Evolutionary conservation across 2,797 vertebrate genomes (phyloP), one percentile per base, ranked within the genome.

Genomic region (Enteromius unitaeniatus): DNA sequence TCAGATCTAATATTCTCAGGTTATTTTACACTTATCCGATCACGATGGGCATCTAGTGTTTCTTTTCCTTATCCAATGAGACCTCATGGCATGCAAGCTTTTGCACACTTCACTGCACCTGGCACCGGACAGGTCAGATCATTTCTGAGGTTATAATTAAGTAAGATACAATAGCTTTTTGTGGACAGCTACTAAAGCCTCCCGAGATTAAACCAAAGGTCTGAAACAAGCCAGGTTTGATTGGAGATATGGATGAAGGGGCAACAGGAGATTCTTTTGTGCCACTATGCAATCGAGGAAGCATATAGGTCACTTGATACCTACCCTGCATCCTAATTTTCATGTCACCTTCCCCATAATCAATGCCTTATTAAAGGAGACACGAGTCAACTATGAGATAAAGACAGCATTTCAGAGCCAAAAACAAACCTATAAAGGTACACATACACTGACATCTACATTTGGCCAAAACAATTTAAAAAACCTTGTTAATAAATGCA

Each of bases 81-180:
- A 92, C 87, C 86, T 87, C 79, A 87, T 86, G 89, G 88, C 90
- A 92, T 90, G 93, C 85, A 78, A 84, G 75, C 47, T 91, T 89
- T 31, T 82, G 91, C 89, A 92, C 91, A 90, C 90, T 88, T 91
- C 88, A 89, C 92, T 91, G 94, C 93, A 93, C 91, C 92, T 94
- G 92, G 93, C 93, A 91, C 47, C 40, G 47, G 86, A 84, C 72
- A 86, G 76, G 89, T 90, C 85, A 88, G 93, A 89, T 89, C 87
- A 87, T 88, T 87, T 88, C 90, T 76, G 37, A 86, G 92, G 91
- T 93, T 93, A 94, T 95, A 94, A 95, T 96, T 95, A 95, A 88
- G 89, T 87, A 64, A 77, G 0, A 81, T 88, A 96, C 95, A 96
- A 95, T 93, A 93, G 82, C 89, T 90, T 94, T 94, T 93, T 95